Evolutionary conservation across 2,888 invertebrate species (phyloP).

Genomic region (Beris morrisii): DNA sequence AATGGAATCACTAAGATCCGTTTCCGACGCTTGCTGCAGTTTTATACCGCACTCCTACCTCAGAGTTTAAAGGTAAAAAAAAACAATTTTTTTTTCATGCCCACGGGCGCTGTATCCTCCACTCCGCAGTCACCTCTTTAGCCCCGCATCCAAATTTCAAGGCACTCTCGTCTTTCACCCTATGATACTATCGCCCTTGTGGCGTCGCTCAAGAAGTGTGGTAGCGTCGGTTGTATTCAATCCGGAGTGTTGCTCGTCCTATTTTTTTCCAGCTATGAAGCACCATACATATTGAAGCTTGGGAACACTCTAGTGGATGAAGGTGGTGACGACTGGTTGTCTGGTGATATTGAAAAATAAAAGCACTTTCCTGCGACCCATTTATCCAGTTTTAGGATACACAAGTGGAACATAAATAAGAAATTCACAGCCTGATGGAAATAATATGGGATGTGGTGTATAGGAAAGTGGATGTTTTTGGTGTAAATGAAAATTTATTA

Average conservation of each 20-base stretch:
- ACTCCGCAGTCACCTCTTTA: neutral
- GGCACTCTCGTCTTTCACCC: neutral
- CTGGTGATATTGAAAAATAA: constrained; percentile 26
- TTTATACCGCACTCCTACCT: no score
- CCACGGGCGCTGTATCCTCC: no score
- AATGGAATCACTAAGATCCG: no score
- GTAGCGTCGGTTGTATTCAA: neutral
- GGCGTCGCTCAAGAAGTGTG: neutral
- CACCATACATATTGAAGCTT: neutral
- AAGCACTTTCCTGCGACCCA: constrained; percentile 3
- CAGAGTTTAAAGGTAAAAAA: no score
- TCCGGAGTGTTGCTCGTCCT: neutral
- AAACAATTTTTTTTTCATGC: no score
- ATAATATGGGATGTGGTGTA: neutral
- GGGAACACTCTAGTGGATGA: neutral
- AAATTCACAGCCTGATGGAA: neutral
- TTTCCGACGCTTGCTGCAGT: no score
- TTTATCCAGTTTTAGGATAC: constrained; percentile 19
- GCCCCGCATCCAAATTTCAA: neutral
- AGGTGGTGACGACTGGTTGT: constrained; percentile 14
- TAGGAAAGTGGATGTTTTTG: no score
- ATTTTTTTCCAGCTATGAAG: neutral
- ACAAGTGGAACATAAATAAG: constrained; percentile 20
- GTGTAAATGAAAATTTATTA: neutral
- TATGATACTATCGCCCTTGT: neutral